Percentiles rank a stretch among this genome's conserved stretches.
These are phyloP conservation scores for Cathartes aura DNA, from an alignment of 2,113 vertebrate genomes.

Conservation along the genomic window DNA sequence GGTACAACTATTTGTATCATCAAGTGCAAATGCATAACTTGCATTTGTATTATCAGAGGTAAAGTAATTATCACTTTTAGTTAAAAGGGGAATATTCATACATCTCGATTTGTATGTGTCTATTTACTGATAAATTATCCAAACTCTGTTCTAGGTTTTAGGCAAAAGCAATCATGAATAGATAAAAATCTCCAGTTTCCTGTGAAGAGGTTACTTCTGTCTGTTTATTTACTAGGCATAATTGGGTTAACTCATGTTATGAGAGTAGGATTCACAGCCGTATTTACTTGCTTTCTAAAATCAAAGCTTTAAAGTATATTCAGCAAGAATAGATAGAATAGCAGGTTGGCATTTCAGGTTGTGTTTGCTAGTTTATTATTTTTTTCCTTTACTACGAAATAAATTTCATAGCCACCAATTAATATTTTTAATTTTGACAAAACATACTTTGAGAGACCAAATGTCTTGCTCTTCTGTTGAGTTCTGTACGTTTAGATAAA, in stretches of 20 bases:
- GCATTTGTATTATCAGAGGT: neutral
- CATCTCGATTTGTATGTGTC: neutral
- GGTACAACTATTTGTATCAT: neutral
- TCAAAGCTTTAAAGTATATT: neutral
- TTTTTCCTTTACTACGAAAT: neutral
- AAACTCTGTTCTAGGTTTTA: neutral
- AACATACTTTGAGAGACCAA: neutral
- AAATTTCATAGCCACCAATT: neutral
- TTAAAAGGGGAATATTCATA: neutral
- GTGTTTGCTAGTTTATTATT: neutral
- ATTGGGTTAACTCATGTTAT: neutral
- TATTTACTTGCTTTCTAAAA: neutral
- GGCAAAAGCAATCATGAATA: neutral
- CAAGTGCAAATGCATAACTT: neutral
- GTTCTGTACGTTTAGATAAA: neutral
- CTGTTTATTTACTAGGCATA: neutral
- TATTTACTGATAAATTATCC: neutral
- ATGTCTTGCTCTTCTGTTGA: neutral
- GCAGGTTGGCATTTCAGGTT: neutral
- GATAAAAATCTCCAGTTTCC: neutral
- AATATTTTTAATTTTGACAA: neutral
- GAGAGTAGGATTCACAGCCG: neutral
- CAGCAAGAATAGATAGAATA: neutral
- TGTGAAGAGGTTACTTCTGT: neutral
- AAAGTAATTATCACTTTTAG: neutral